Percentiles rank a stretch among this genome's conserved stretches.
phyloP scores from a whole-genome alignment of 2,888 invertebrate genomes.

The Torymus auratus region DNA sequence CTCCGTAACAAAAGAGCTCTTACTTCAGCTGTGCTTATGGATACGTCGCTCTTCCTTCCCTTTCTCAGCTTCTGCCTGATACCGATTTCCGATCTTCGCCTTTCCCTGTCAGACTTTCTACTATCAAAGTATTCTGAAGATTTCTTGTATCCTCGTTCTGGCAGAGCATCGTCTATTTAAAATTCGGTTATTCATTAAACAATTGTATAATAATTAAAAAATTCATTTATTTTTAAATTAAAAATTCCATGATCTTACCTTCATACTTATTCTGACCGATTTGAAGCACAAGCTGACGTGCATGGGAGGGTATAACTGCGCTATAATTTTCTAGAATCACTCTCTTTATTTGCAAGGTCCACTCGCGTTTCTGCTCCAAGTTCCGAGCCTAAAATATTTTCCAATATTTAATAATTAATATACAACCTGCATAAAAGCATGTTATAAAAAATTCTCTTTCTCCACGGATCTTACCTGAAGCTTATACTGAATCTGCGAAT shows the following conservation, averaged over 20 bases:
- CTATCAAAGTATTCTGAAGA: constrained; percentile 92
- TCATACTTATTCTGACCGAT: constrained; percentile 87
- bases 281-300: constrained; percentile 93
- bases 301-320: constrained; percentile 95
- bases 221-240: neutral
- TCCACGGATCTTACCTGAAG: constrained; percentile 80
- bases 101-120: constrained; percentile 85
- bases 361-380: constrained; percentile 90
- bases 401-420: neutral
- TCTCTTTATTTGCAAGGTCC: constrained; percentile 88
- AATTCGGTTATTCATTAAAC: neutral
- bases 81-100: constrained; percentile 82
- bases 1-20: constrained; percentile 4
- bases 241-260: constrained; percentile 75
- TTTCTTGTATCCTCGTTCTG: constrained; percentile 78
- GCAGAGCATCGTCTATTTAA: constrained; percentile 80
- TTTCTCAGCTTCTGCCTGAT: constrained; percentile 81
- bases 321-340: constrained; percentile 96
- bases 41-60: constrained; percentile 76
- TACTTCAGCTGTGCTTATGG: constrained; percentile 69
- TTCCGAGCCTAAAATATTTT: constrained; percentile 81
- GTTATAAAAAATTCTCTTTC: too few relatives aligned
- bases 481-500: constrained; percentile 93
- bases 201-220: constrained; percentile 55
- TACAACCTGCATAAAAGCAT: too few relatives aligned